Evolutionary conservation across 1,140 invertebrate genomes (phyloP).

Genomic region (Cyclargus thomasi): DNA sequence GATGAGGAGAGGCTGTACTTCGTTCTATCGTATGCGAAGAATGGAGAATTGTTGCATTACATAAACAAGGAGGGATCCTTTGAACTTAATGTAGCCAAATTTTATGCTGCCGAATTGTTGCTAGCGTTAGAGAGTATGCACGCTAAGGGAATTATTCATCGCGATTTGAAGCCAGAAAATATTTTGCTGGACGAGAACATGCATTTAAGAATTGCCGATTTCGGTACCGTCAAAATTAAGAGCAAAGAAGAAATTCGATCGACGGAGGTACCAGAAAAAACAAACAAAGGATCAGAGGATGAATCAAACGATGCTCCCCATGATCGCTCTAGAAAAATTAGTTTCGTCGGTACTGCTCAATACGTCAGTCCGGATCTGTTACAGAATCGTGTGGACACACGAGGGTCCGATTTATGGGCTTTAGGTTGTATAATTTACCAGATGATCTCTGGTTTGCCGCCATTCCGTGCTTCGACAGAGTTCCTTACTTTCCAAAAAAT

Average conservation of each 20-base stretch:
- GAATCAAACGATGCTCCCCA: constrained; percentile 44
- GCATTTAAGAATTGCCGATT: constrained; percentile 98
- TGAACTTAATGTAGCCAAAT: constrained; percentile 90
- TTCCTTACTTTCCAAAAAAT: constrained; percentile 99
- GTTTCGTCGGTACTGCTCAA: constrained; percentile 99
- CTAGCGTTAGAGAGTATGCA: constrained; percentile 95
- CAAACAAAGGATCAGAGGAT: constrained; percentile 41
- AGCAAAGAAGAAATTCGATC: constrained; percentile 56
- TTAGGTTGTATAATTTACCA: constrained; percentile 98
- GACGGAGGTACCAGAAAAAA: constrained; percentile 16
- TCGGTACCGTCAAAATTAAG: constrained; percentile 95
- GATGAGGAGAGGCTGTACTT: constrained; percentile 95
- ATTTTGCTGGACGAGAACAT: constrained; percentile 93
- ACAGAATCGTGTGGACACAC: constrained; percentile 85
- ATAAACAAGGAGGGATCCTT: constrained; percentile 95
- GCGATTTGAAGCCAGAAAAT: constrained; percentile 94
- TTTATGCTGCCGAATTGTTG: constrained; percentile 96
- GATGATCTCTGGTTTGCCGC: constrained; percentile 94
- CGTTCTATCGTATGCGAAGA: constrained; percentile 95
- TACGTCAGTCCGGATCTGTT: constrained; percentile 98
- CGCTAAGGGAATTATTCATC: constrained; percentile 92
- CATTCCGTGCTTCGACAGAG: constrained; percentile 94
- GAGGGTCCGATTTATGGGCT: constrained; percentile 97
- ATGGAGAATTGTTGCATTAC: constrained; percentile 94
- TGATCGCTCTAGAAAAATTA: constrained; percentile 80